Percentiles rank a stretch among this genome's conserved stretches.
Evolutionary conservation across 2,888 invertebrate species (phyloP).

Genomic region (Phragmatobia fuliginosa): DNA sequence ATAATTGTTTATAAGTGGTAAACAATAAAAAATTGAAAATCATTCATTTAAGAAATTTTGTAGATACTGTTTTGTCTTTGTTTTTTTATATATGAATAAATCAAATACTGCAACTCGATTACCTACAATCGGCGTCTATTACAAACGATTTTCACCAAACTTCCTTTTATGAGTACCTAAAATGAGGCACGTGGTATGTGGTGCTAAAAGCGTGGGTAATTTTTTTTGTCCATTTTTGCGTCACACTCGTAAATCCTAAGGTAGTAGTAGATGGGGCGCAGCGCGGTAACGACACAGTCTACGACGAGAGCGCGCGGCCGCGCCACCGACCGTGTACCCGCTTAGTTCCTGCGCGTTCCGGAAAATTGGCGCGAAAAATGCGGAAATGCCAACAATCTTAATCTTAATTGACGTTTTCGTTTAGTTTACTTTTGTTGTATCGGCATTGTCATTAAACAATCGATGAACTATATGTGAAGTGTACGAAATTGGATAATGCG

Average conservation of each 20-base stretch:
- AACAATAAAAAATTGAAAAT: too few relatives aligned
- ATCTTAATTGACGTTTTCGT: slow-evolving; percentile 63
- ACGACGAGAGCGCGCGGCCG: slow-evolving; percentile 72
- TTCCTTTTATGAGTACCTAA: slow-evolving; percentile 26
- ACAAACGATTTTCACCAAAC: slow-evolving; percentile 12
- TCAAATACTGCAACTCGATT: not conserved
- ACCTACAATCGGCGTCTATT: not conserved
- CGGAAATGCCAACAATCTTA: slow-evolving; percentile 71
- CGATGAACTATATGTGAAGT: slow-evolving; percentile 52
- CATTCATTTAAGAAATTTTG: too few relatives aligned
- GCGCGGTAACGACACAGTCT: slow-evolving; percentile 71
- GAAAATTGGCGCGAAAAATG: slow-evolving; percentile 86
- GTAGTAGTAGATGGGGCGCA: slow-evolving; percentile 74
- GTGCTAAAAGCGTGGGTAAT: slow-evolving; percentile 53
- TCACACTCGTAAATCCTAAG: slow-evolving; percentile 80
- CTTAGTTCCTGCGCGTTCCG: slow-evolving; percentile 70
- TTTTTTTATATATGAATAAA: not conserved
- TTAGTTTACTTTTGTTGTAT: slow-evolving; percentile 44
- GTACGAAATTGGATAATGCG: slow-evolving; percentile 39
- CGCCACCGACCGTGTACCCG: slow-evolving; percentile 68
- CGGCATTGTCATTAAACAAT: slow-evolving; percentile 40
- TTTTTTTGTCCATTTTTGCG: slow-evolving; percentile 76
- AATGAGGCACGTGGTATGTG: slow-evolving; percentile 60
- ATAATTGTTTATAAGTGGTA: too few relatives aligned
- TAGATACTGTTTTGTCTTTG: too few relatives aligned